Percentiles rank a stretch among this genome's conserved stretches.
phyloP scores from a whole-genome alignment of 2,888 invertebrate genomes.

The Orthosia incerta region DNA sequence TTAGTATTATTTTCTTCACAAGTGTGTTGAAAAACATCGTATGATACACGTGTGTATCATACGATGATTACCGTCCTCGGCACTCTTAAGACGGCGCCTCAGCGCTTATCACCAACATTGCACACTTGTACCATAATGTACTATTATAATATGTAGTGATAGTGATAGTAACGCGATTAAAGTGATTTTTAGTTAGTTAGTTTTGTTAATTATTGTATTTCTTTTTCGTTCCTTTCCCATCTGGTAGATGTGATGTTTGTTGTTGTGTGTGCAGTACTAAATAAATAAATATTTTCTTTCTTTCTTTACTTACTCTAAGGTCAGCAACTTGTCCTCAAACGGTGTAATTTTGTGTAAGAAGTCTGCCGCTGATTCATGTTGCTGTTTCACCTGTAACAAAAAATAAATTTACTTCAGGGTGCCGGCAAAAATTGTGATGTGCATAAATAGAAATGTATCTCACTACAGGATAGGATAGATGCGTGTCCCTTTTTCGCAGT shows the following conservation, averaged over 20 bases:
- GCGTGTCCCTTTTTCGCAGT: no score
- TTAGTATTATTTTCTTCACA: no score
- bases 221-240: not conserved
- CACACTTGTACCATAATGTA: no score
- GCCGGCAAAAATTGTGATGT: not conserved
- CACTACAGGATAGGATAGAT: not conserved
- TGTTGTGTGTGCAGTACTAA: not conserved
- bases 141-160: no score
- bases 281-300: not conserved
- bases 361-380: conserved; percentile 82
- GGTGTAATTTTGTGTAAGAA: conserved; percentile 83
- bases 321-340: conserved; percentile 85
- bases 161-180: no score
- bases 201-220: not conserved
- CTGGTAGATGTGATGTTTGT: not conserved
- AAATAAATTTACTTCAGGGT: not conserved
- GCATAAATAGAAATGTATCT: not conserved
- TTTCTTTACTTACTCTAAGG: conserved; percentile 80
- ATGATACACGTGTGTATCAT: no score
- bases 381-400: conserved; percentile 81
- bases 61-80: no score
- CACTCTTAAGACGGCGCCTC: no score
- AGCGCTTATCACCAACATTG: no score
- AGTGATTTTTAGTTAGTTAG: no score
- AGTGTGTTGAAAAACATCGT: no score